These are phyloP conservation scores for Amiota minor DNA, from an alignment of 2,888 invertebrate genomes.

Conservation along the genomic window DNA sequence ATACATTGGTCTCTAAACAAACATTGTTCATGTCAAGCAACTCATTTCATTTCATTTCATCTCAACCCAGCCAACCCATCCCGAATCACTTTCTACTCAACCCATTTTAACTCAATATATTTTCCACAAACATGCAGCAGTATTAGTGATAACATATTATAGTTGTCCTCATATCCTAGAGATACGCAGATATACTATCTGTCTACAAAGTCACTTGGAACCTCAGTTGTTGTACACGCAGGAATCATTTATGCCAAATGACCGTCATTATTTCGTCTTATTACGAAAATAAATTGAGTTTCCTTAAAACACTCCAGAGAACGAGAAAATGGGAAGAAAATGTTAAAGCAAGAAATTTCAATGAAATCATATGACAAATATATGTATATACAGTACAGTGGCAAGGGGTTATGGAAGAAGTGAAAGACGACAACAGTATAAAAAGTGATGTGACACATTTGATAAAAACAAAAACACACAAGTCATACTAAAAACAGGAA, in stretches of 20 bases:
- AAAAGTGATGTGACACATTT: slow-evolving; percentile 5
- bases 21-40: slow-evolving; percentile 13
- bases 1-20: slow-evolving; percentile 34
- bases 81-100: too few relatives aligned
- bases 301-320: slow-evolving; percentile 51
- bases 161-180: background rate
- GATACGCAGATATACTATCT: background rate
- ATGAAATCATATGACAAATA: too few relatives aligned
- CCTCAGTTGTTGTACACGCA: slow-evolving; percentile 26
- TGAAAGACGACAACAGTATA: background rate
- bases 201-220: background rate
- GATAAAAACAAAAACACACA: background rate
- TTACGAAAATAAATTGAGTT: slow-evolving; percentile 67
- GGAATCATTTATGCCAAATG: slow-evolving; percentile 64
- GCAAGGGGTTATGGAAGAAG: background rate
- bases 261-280: slow-evolving; percentile 65
- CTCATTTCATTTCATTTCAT: background rate
- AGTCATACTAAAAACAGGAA: background rate
- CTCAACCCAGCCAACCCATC: too few relatives aligned
- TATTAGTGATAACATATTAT: background rate
- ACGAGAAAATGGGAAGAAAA: background rate
- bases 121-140: too few relatives aligned
- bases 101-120: too few relatives aligned
- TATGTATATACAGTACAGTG: too few relatives aligned
- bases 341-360: too few relatives aligned